Conservation (phyloP, 2,888 invertebrate species). For the Drosophila hamatofila region DNA sequence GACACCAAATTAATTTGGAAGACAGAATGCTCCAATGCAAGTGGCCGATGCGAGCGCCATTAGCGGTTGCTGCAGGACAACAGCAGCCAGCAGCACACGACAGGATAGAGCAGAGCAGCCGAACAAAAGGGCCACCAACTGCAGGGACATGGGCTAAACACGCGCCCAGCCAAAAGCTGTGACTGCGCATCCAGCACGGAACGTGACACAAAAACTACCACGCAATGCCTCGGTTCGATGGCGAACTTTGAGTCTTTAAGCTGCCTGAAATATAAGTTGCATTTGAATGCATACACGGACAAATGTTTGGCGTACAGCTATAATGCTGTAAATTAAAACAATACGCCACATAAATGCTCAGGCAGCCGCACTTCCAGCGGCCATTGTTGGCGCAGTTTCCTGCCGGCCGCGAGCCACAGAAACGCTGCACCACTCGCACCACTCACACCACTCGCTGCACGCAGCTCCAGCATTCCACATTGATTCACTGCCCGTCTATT, state of each 20-base stretch:
- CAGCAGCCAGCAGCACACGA: not conserved
- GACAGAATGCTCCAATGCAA: conserved; percentile 77
- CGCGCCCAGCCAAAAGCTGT: conserved; percentile 77
- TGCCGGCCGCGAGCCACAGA: conserved; percentile 51
- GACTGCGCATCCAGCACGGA: conserved; percentile 48
- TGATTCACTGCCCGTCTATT: conserved; percentile 59
- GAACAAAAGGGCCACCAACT: not conserved
- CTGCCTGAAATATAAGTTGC: conserved; percentile 3
- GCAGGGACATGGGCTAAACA: conserved; percentile 59
- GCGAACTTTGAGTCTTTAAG: conserved; percentile 34
- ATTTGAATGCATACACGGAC: conserved; percentile 34
- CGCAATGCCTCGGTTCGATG: conserved; percentile 9
- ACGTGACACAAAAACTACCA: conserved; percentile 67
- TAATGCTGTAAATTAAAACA: conserved; percentile 76
- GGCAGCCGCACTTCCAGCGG: conserved; percentile 72
- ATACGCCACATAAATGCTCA: conserved; percentile 79
- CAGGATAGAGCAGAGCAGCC: not conserved
- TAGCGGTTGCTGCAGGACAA: conserved; percentile 44
- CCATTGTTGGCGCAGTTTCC: conserved; percentile 72
- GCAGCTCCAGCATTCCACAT: conserved; percentile 3
- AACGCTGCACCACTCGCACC: conserved; percentile 49
- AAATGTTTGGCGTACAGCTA: conserved; percentile 19
- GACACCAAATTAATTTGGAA: conserved; percentile 77
- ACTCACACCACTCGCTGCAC: conserved; percentile 2
- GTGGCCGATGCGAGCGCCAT: conserved; percentile 70